Base-by-base conservation (phyloP, 1,140 invertebrate species). In the Lanistes nyassanus region DNA sequence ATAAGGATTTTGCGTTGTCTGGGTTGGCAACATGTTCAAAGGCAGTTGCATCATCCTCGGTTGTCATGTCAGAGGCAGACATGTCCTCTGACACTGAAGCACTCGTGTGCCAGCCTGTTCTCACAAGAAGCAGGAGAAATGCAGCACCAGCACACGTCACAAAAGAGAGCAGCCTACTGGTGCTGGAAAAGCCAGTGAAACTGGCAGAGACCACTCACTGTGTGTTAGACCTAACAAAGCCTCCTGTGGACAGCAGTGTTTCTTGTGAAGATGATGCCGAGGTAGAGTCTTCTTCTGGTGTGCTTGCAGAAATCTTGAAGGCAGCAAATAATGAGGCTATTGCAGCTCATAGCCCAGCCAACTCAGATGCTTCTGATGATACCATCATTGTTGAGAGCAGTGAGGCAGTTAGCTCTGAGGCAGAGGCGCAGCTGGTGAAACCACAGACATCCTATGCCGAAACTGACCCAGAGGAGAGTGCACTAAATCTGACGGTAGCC, bases 191-290 rank as follows among this genome's bases (percentile, higher is more conserved):
- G 19, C 42, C 9, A 9, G 9, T 6, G 42, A 47, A 47, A 47
- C 42, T 47, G 42, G 9, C 42, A 47, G 42, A 47, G 42, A 47
- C 42, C 42, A 47, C 42, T 47, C 42, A 37, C 21, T 72, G 70
- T 31, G 70, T 72, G 36, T 34, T 72, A 23, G 70, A 72, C n/a
- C 31, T 72, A n/a, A 72, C 70, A n/a, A 60, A 29, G 36, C 70
- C 70, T 26, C 70, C 56, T 16, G 70, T 55, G n/a, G 70, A 72
- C 70, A 39, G 55, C 56, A 62, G 55, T 34, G 70, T 31, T 37
- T n/a, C 37, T 13, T 21, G 2, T 26, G 51, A 56, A 21, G 34
- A 34, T 34, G 51, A 37, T 34, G 56, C 51, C 4, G 70, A 72
- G 42, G 70, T 72, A 13, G 60, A 55, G 11, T 72, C 70, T 29